Conservation (phyloP, 2,888 invertebrate genomes). For the Dendrolimus houi region DNA sequence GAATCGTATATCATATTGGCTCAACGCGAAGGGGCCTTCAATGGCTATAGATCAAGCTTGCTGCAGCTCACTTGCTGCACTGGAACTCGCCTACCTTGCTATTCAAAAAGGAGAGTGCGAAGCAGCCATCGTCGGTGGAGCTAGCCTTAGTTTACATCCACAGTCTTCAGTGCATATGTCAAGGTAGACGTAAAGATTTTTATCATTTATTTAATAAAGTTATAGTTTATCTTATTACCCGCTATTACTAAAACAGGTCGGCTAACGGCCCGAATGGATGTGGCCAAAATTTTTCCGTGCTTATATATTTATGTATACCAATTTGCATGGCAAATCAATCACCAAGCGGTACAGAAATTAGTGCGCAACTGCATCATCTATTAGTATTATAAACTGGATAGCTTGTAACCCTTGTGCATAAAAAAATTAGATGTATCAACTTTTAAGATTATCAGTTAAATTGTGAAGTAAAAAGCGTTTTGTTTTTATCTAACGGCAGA, state of each 20-base stretch:
- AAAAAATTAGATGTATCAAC: too few species aligned
- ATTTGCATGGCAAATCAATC: neutral
- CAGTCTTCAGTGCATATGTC: conserved; percentile 42
- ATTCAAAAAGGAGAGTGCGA: conserved; percentile 46
- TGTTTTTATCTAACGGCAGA: too few species aligned
- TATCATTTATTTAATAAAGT: neutral
- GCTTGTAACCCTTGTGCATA: too few species aligned
- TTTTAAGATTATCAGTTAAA: too few species aligned
- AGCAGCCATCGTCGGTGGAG: conserved; percentile 78
- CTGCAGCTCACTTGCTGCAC: conserved; percentile 39
- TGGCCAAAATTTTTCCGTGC: neutral
- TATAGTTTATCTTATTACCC: neutral
- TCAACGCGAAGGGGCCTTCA: conserved; percentile 55
- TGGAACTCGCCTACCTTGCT: conserved; percentile 43
- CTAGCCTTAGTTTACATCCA: conserved; percentile 76
- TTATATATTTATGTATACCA: neutral
- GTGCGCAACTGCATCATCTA: neutral
- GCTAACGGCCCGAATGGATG: neutral
- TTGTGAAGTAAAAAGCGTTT: too few species aligned
- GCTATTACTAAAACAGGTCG: too few species aligned
- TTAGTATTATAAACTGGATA: too few species aligned
- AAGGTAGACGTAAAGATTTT: conserved; percentile 27
- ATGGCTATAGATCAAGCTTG: conserved; percentile 42
- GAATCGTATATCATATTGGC: conserved; percentile 8
- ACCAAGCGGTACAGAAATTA: neutral